Evolutionary conservation across 92 coral and sea anemone genomes (phyloP).

Genomic region (Scolanthus callimorphus): DNA sequence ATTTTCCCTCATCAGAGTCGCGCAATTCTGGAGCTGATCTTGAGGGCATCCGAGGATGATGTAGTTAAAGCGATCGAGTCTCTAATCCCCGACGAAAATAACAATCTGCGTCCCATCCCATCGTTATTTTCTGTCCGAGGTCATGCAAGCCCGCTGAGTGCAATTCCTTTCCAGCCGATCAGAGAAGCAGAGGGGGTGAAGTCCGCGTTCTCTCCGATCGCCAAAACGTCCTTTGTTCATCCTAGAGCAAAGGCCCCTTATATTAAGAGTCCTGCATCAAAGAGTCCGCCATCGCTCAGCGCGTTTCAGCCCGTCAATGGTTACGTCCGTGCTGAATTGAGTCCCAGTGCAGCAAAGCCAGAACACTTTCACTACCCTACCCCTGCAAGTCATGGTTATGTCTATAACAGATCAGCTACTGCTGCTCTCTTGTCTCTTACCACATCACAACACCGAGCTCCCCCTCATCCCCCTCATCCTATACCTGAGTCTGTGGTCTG

Average conservation of each 20-base stretch:
- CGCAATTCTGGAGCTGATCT: conserved; percentile 82
- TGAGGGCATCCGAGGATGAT: conserved; percentile 91
- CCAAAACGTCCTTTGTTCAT: conserved; percentile 52
- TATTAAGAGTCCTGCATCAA: conserved; percentile 36
- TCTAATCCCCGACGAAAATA: conserved; percentile 67
- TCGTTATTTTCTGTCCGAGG: conserved; percentile 40
- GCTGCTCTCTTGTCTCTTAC: conserved; percentile 44
- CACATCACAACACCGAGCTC: conserved; percentile 42
- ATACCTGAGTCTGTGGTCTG: conserved; percentile 41
- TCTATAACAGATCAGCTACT: conserved; percentile 53
- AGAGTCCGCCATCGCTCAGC: conserved; percentile 43
- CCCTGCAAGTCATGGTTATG: conserved; percentile 32
- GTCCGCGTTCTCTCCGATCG: conserved; percentile 92
- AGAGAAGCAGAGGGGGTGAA: conserved; percentile 28
- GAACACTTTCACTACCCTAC: conserved; percentile 72
- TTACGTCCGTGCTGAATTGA: conserved; percentile 18
- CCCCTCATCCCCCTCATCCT: too few species aligned
- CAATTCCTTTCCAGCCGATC: conserved; percentile 7
- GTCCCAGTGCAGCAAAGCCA: conserved; percentile 30
- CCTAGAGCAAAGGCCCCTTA: conserved; percentile 49
- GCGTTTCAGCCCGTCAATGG: conserved; percentile 72
- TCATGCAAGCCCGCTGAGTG: conserved; percentile 17
- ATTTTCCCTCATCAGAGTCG: conserved; percentile 93
- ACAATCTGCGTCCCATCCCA: conserved; percentile 27
- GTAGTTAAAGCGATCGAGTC: conserved; percentile 92